phyloP scores from a whole-genome alignment of 2,113 vertebrate genomes.

The Platanista minor region DNA sequence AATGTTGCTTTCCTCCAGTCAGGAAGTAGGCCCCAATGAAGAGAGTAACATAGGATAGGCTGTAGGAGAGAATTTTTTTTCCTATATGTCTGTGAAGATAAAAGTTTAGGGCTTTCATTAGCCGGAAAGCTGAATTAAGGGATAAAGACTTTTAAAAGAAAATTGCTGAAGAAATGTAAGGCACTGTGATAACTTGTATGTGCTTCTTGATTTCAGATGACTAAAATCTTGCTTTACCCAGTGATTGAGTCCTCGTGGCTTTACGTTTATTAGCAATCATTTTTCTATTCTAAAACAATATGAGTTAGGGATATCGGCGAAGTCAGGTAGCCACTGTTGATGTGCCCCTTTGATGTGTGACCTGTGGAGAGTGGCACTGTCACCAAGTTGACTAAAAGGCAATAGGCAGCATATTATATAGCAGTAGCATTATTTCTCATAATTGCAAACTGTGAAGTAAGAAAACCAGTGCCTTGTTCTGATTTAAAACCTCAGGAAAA shows the following conservation, averaged over 20 bases:
- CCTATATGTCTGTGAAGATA: not conserved
- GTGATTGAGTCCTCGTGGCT: not conserved
- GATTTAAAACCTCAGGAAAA: conserved; percentile 24
- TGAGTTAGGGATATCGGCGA: not conserved
- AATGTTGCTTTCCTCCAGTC: not conserved
- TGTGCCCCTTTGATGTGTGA: not conserved
- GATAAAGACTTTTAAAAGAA: conserved; percentile 25
- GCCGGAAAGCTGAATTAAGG: not conserved
- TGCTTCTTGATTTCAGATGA: conserved; percentile 9
- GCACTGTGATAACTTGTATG: not conserved
- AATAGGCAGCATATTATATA: not conserved
- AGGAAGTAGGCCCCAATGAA: not conserved
- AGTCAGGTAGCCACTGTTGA: not conserved
- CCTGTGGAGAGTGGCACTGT: conserved; percentile 39
- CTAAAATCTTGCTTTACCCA: not conserved
- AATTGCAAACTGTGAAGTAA: conserved; percentile 33
- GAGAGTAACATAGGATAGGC: not conserved
- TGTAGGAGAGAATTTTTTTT: not conserved
- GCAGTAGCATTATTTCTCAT: conserved; percentile 15
- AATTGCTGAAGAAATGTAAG: conserved; percentile 12
- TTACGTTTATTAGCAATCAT: conserved; percentile 33
- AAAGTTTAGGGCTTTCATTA: not conserved
- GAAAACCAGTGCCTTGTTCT: not conserved
- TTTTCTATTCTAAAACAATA: conserved; percentile 38
- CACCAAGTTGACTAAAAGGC: not conserved